Conservation (phyloP, 1,140 invertebrate genomes). For the Ostrea denselamellosa region DNA sequence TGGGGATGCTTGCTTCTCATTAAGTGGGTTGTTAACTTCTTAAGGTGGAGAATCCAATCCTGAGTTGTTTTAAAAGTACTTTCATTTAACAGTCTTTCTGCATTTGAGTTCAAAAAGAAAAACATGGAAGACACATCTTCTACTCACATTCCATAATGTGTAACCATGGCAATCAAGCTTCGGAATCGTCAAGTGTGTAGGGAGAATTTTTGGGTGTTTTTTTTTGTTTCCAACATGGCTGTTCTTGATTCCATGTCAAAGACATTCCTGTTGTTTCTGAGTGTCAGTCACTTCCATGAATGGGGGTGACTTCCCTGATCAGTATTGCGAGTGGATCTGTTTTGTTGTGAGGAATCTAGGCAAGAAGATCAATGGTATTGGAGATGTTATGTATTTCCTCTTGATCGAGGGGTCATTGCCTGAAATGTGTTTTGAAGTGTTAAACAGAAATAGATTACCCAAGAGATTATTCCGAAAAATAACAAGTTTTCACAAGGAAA, state of each 20-base stretch:
- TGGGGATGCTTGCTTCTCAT: background rate
- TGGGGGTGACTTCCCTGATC: background rate
- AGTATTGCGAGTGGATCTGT: background rate
- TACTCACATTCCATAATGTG: conserved; percentile 20
- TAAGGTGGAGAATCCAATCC: background rate
- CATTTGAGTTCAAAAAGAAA: conserved; percentile 32
- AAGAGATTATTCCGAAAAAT: conserved; percentile 14
- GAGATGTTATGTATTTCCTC: conserved; percentile 19
- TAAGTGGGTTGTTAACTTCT: background rate
- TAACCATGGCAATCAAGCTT: conserved; percentile 34
- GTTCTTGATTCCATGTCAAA: background rate
- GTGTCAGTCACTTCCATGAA: background rate
- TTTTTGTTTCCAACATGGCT: background rate
- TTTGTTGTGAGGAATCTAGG: conserved; percentile 1
- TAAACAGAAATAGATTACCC: background rate
- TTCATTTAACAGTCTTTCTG: conserved; percentile 12
- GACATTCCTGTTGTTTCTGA: background rate
- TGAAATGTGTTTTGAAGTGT: conserved; percentile 25
- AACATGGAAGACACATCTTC: conserved; percentile 4
- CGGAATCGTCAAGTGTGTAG: background rate
- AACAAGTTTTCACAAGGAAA: background rate
- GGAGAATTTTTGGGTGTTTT: background rate
- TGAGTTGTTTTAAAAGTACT: conserved; percentile 27
- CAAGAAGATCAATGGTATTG: conserved; percentile 22
- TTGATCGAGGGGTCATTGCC: conserved; percentile 12